Conservation (phyloP, 2,888 invertebrate species). For the Ernsta delagoae region DNA sequence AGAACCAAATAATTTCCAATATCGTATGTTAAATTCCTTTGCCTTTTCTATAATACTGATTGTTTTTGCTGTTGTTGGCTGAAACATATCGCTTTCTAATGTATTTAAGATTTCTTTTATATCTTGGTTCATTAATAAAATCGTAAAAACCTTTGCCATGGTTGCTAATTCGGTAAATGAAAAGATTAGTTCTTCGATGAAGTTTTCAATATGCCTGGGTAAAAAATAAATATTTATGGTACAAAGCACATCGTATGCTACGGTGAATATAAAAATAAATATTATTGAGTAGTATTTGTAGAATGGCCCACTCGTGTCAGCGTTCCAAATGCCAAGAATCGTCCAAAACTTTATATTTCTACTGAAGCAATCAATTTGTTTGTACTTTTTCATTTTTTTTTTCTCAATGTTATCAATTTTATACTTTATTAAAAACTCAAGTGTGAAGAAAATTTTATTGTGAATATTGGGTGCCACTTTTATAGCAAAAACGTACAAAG, state of each 20-base stretch:
- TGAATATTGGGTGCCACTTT: not conserved
- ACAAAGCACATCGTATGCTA: conserved; percentile 49
- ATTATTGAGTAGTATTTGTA: conserved; percentile 50
- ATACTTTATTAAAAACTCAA: not conserved
- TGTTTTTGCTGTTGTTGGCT: conserved; percentile 50
- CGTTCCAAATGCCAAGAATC: conserved; percentile 54
- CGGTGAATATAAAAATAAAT: conserved; percentile 49
- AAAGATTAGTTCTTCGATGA: conserved; percentile 62
- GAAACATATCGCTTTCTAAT: conserved; percentile 60
- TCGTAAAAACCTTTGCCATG: conserved; percentile 57
- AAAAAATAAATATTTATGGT: conserved; percentile 59
- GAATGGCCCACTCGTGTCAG: conserved; percentile 26
- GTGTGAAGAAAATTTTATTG: not conserved
- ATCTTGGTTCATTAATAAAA: conserved; percentile 50
- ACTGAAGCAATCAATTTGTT: conserved; percentile 59
- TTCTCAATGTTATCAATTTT: not conserved
- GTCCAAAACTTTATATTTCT: conserved; percentile 58
- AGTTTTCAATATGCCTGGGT: conserved; percentile 53
- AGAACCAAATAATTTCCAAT: conserved; percentile 55
- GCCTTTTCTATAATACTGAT: conserved; percentile 51
- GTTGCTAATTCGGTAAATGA: conserved; percentile 57
- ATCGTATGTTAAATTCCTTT: conserved; percentile 53
- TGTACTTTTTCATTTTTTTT: conserved; percentile 27
- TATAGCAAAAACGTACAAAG: not conserved
- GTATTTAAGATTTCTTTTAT: conserved; percentile 50